Conservation (phyloP, 2,113 vertebrate species). For the Chrysochloris asiatica region DNA sequence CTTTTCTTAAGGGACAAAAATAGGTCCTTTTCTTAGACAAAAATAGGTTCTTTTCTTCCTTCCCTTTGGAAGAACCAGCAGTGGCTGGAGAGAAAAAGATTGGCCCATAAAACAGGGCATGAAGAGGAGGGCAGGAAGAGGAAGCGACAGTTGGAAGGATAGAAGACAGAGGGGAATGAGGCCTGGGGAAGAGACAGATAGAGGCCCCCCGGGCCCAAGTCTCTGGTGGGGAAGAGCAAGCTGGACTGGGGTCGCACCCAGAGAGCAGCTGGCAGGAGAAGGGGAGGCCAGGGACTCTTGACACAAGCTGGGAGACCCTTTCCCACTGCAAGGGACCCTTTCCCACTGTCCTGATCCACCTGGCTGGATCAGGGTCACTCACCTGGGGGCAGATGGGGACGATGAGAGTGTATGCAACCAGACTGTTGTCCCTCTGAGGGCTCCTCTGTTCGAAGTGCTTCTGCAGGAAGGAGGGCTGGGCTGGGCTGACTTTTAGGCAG, state of each 20-base stretch:
- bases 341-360: not conserved
- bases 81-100: not conserved
- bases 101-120: not conserved
- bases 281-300: not conserved
- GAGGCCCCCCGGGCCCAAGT: not conserved
- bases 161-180: not conserved
- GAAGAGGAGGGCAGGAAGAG: constrained; percentile 6
- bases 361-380: constrained; percentile 64
- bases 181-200: no score
- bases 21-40: constrained; percentile 10
- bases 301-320: not conserved
- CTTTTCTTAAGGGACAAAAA: not conserved
- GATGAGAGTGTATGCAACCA: fast-evolving
- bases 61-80: constrained; percentile 23
- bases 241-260: not conserved
- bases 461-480: constrained; percentile 79
- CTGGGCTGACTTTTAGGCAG: constrained; percentile 84
- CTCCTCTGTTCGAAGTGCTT: constrained; percentile 41
- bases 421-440: not conserved
- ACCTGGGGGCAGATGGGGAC: constrained; percentile 66
- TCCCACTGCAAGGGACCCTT: not conserved
- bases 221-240: not conserved
- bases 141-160: not conserved
- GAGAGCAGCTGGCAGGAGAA: not conserved
- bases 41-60: not conserved